Evolutionary conservation across 2,113 vertebrate genomes (phyloP).

Genomic region (Chaetura pelagica): DNA sequence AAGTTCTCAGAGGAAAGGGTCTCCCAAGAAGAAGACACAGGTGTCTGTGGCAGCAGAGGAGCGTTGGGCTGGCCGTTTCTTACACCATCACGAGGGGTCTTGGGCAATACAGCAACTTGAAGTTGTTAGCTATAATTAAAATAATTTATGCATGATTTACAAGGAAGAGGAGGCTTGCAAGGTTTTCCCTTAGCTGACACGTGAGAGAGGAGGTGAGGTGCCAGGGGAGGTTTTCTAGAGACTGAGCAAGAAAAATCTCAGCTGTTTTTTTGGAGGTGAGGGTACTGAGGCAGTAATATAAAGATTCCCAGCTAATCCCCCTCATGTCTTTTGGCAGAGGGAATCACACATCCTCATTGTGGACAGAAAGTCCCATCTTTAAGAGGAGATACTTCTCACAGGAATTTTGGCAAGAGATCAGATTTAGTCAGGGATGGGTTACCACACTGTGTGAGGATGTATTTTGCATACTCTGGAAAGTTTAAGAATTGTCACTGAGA

Average conservation of each 20-base stretch:
- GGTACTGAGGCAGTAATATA: not conserved
- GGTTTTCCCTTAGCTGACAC: not conserved
- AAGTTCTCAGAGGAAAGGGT: not conserved
- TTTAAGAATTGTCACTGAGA: accelerated
- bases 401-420: not conserved
- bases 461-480: not conserved
- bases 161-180: not conserved
- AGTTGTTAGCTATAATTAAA: not conserved
- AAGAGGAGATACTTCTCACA: not conserved
- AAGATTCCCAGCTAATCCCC: not conserved
- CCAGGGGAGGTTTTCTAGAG: not conserved
- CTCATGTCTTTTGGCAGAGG: not conserved
- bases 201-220: not conserved
- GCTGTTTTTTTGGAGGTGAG: not conserved
- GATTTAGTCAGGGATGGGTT: not conserved
- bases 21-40: not conserved
- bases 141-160: not conserved
- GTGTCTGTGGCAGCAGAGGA: not conserved
- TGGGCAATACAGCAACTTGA: not conserved
- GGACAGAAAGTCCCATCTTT: not conserved
- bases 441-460: not conserved
- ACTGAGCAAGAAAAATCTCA: not conserved
- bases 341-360: not conserved
- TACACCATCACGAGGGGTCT: not conserved
- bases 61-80: not conserved